Evolutionary conservation across 2,113 vertebrate species (phyloP).

Genomic region (Pongo pygmaeus): DNA sequence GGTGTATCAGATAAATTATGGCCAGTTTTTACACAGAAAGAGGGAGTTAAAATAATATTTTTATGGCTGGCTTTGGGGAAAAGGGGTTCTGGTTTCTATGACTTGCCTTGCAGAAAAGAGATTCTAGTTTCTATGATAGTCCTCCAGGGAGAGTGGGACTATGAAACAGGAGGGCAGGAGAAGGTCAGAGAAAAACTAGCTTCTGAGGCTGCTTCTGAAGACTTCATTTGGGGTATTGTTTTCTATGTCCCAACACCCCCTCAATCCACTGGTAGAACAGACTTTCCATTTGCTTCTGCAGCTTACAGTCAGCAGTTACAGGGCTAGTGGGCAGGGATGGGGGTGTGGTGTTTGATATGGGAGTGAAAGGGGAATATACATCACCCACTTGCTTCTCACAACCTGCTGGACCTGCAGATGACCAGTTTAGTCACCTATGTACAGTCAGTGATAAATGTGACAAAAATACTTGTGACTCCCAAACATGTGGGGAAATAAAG

Average conservation of each 20-base stretch:
- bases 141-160: neutral
- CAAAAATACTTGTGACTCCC: neutral
- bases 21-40: neutral
- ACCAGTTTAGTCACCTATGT: neutral
- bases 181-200: neutral
- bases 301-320: neutral
- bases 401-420: neutral
- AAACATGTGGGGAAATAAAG: neutral
- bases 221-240: neutral
- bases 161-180: neutral
- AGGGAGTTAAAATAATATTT: neutral
- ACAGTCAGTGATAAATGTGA: neutral
- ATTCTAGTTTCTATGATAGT: neutral
- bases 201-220: neutral
- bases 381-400: neutral
- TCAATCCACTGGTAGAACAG: neutral
- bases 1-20: neutral
- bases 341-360: neutral
- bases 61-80: neutral
- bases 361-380: fast-evolving
- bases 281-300: neutral
- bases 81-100: neutral
- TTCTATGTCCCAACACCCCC: neutral
- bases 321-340: fast-evolving
- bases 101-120: neutral